Evolutionary conservation across 2,113 vertebrate species (phyloP).

Genomic region (Cochlearius cochlearius): DNA sequence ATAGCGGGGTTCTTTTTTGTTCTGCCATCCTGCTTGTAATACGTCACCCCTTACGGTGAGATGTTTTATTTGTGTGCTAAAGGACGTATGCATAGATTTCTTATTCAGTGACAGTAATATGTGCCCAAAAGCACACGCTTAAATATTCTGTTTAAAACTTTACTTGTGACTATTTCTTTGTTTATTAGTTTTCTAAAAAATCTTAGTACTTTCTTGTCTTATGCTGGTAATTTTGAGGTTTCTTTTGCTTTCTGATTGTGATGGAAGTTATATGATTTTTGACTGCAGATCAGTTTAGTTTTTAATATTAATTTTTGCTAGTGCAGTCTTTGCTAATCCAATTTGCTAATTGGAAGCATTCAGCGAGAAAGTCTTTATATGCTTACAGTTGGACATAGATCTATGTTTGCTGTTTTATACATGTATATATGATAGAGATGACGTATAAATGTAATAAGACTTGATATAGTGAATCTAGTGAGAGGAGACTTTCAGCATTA

Average conservation of each 20-base stretch:
- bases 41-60: fast-evolving
- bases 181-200: background rate
- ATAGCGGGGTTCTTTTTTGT: background rate
- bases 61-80: background rate
- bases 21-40: background rate
- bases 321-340: background rate
- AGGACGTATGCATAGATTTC: background rate
- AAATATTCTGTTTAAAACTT: background rate
- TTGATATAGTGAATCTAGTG: background rate
- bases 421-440: background rate
- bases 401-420: background rate
- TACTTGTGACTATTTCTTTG: background rate
- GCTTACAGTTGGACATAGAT: background rate
- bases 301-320: background rate
- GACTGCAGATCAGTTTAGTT: background rate
- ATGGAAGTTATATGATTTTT: background rate
- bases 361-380: background rate
- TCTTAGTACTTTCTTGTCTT: background rate
- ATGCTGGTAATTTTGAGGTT: background rate
- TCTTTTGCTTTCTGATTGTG: background rate
- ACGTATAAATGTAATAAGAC: background rate
- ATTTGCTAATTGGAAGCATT: background rate
- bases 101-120: background rate
- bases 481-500: background rate
- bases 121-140: background rate